These are phyloP conservation scores for Eretmocerus hayati DNA, from an alignment of 2,888 invertebrate genomes.

Conservation along the genomic window DNA sequence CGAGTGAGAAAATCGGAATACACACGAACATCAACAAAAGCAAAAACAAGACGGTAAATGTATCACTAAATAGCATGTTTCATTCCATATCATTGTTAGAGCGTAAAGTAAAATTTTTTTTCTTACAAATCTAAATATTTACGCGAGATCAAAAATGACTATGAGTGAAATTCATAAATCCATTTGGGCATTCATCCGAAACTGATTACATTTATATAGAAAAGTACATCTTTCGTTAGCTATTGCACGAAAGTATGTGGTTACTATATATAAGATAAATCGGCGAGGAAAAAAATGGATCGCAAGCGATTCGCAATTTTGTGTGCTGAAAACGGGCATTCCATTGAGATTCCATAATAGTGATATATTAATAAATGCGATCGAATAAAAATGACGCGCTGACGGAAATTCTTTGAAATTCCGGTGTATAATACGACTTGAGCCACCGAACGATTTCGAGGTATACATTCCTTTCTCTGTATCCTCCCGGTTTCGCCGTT, in stretches of 20 bases:
- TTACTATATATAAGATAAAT: too few species aligned
- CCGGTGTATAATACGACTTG: background rate
- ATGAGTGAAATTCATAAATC: slow-evolving; percentile 5
- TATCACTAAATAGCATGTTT: slow-evolving; percentile 21
- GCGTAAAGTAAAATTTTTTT: slow-evolving; percentile 13
- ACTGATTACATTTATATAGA: too few species aligned
- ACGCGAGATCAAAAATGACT: too few species aligned
- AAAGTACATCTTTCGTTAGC: too few species aligned
- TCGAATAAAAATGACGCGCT: slow-evolving; percentile 2
- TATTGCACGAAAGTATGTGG: too few species aligned
- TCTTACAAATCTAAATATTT: too few species aligned
- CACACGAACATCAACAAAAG: slow-evolving; percentile 26
- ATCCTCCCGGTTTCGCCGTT: background rate
- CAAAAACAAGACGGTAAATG: slow-evolving; percentile 26
- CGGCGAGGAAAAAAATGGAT: background rate
- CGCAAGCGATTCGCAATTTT: slow-evolving; percentile 13
- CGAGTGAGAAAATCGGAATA: background rate
- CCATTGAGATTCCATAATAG: slow-evolving; percentile 18
- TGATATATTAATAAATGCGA: slow-evolving; percentile 1
- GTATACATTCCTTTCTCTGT: slow-evolving; percentile 4
- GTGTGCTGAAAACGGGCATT: slow-evolving; percentile 31
- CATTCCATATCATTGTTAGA: slow-evolving; percentile 35
- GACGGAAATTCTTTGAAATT: slow-evolving; percentile 6
- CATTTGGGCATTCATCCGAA: slow-evolving; percentile 14
- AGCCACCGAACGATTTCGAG: slow-evolving; percentile 3